Percentiles rank a stretch among this genome's conserved stretches.
These are phyloP conservation scores for Urocitellus parryii DNA, from an alignment of 2,113 vertebrate genomes.

Conservation along the genomic window DNA sequence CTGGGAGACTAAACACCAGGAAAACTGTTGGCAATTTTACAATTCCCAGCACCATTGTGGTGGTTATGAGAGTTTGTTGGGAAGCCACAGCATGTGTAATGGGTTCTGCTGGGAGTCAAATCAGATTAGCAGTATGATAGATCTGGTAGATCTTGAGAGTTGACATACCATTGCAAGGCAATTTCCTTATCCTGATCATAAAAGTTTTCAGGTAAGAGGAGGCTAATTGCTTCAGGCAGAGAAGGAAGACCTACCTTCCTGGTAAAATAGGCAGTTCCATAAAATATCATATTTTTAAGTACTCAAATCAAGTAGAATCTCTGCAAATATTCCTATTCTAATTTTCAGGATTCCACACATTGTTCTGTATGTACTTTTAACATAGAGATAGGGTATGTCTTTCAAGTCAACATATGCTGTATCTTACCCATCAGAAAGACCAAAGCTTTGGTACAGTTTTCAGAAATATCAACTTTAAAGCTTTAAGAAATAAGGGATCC, in stretches of 20 bases:
- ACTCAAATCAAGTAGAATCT: background rate
- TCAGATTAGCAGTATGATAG: background rate
- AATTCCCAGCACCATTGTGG: background rate
- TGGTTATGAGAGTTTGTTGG: background rate
- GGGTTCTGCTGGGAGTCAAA: background rate
- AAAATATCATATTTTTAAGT: background rate
- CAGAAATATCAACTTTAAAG: background rate
- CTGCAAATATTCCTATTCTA: background rate
- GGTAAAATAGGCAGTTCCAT: background rate
- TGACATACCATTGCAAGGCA: background rate
- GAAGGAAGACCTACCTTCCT: background rate
- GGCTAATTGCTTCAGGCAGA: background rate
- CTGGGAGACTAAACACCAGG: background rate
- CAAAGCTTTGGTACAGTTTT: background rate
- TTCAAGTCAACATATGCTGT: background rate
- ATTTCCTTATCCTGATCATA: background rate
- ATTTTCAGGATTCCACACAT: background rate
- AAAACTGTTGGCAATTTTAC: background rate
- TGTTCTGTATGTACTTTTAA: background rate
- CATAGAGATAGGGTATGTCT: background rate
- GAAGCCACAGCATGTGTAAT: background rate
- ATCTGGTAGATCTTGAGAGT: background rate
- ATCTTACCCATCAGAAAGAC: background rate
- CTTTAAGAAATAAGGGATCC: background rate
- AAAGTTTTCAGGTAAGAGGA: background rate